These are phyloP conservation scores for Dasypus novemcinctus DNA, from an alignment of 2,113 vertebrate species.

Conservation along the genomic window DNA sequence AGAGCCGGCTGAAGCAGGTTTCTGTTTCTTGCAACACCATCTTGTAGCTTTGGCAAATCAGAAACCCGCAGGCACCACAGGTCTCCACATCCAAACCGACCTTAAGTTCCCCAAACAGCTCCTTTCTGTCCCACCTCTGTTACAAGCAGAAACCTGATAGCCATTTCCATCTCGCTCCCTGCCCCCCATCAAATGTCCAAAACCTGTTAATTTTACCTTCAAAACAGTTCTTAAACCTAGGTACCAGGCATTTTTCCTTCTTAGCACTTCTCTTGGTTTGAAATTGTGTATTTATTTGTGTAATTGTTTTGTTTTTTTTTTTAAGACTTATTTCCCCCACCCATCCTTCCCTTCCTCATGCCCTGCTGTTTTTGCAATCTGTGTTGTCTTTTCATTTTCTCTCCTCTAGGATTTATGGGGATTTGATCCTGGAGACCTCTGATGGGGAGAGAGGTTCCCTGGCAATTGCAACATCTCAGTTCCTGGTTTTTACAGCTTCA, in stretches of 20 bases:
- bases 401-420: too few species aligned
- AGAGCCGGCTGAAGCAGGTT: neutral
- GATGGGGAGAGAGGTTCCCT: too few species aligned
- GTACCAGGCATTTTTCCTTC: neutral
- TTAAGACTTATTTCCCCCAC: too few species aligned
- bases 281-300: neutral
- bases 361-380: too few species aligned
- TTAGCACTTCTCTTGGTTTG: slow-evolving; percentile 19
- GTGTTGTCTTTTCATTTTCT: too few species aligned
- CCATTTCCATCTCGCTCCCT: neutral
- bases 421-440: too few species aligned
- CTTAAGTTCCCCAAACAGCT: neutral
- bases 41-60: neutral
- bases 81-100: neutral
- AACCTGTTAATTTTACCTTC: slow-evolving; percentile 11
- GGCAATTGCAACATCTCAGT: too few species aligned
- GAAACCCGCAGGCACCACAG: neutral
- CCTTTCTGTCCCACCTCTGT: neutral
- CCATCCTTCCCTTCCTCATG: too few species aligned
- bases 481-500: too few species aligned
- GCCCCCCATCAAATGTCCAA: neutral
- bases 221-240: neutral
- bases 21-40: neutral
- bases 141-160: neutral
- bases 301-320: too few species aligned